Evolutionary conservation across 2,888 invertebrate genomes (phyloP), one percentile per base, ranked within the genome.

Genomic region (Ophioninae sp.): DNA sequence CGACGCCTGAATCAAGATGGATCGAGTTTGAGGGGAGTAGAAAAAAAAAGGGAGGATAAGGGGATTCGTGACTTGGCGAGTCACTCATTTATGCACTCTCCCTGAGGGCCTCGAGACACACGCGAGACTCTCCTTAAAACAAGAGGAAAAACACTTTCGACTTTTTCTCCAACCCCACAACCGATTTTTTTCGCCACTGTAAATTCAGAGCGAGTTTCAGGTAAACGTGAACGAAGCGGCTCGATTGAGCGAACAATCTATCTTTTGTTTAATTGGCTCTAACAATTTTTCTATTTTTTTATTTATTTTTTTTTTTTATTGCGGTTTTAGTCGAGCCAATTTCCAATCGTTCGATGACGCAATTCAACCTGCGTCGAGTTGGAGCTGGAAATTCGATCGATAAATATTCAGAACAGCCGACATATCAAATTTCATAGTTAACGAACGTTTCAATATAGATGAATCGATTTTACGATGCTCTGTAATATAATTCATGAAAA

Each of bases 1-100:
- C n/a, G 30, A 3, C 62, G 69, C 17, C 62, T 50, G 56, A 78
- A 81, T 65, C 59, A 68, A 77, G 72, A 67, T 41, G 10, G 65
- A 65, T 81, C 2, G 13, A 77, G 64, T 20, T 39, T 57, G 50
- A 72, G 44, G 70, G 39, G 57, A 39, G 21, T 37, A 64, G 21
- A 20, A 64, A 37, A 2, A 41, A 37, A 64, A 68, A 64, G 5
- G 7, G 21, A 10, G 30, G 30, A 30, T 30, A 30, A 30, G 30
- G 30, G 44, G 17, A 74, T 81, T 78, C 77, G 74, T 78, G 77
- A 83, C 77, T 74, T 23, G 37, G 23, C 57, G 56, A 81, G 76
- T 83, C 73, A 83, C 75, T 81, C 81, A 83, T 81, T 81, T 83
- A 81, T 83, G 81, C 76, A 68, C 80, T 78, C 69, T 81, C 70